These are phyloP conservation scores for Cyprinus carpio DNA, from an alignment of 2,113 vertebrate genomes.

Conservation along the genomic window DNA sequence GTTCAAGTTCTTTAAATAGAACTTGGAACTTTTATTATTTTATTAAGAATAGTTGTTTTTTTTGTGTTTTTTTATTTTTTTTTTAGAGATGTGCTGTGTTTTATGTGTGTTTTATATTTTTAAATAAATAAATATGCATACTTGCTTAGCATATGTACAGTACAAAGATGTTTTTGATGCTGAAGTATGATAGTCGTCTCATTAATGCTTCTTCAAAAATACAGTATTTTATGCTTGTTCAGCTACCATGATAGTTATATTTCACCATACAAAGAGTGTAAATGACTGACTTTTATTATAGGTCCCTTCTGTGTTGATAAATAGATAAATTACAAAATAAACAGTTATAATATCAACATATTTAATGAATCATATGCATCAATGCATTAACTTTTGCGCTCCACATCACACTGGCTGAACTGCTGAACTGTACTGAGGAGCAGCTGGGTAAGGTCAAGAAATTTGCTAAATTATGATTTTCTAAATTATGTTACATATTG, in stretches of 20 bases:
- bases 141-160: background rate
- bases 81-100: background rate
- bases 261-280: background rate
- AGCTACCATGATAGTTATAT: background rate
- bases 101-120: background rate
- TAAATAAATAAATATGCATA: background rate
- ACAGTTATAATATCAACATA: constrained; percentile 6
- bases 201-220: background rate
- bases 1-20: too few relatives aligned
- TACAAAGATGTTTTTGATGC: background rate
- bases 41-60: too few relatives aligned
- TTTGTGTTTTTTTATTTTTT: too few relatives aligned
- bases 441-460: background rate
- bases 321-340: background rate
- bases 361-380: constrained; percentile 23
- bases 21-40: too few relatives aligned
- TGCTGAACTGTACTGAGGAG: background rate
- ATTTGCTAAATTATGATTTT: background rate
- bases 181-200: background rate
- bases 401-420: background rate
- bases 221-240: background rate
- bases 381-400: background rate
- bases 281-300: background rate
- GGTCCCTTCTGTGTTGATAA: background rate
- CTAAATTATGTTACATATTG: background rate